Conservation (phyloP, 2,797 vertebrate species). For the Leptatherina wallacei region DNA sequence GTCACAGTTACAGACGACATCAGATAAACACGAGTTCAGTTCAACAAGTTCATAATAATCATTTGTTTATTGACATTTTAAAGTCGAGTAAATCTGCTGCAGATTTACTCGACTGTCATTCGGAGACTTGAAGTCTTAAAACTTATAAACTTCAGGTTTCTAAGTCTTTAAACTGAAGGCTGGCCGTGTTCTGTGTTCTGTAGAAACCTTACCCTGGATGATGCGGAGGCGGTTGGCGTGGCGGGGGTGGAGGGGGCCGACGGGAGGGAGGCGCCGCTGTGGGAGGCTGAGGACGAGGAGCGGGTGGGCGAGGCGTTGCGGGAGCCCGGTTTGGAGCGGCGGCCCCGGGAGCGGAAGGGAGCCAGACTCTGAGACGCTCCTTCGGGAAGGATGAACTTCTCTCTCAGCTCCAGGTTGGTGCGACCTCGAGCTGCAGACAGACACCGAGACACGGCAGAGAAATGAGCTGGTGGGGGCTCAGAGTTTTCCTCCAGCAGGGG, state of each 20-base stretch:
- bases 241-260: constrained; percentile 94
- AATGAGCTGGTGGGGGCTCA: not conserved
- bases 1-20: too few species aligned
- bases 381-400: constrained; percentile 97
- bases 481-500: constrained; percentile 48
- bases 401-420: constrained; percentile 95
- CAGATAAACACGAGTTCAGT: too few species aligned
- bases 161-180: not conserved
- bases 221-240: constrained; percentile 91
- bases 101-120: too few species aligned
- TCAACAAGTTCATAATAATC: too few species aligned
- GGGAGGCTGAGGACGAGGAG: constrained; percentile 95
- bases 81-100: too few species aligned
- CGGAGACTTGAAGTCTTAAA: too few species aligned
- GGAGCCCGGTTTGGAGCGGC: constrained; percentile 95
- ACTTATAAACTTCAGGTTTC: too few species aligned
- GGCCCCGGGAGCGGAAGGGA: constrained; percentile 92
- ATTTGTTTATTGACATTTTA: too few species aligned
- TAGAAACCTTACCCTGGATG: constrained; percentile 86
- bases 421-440: constrained; percentile 89
- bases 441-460: not conserved
- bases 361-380: constrained; percentile 94
- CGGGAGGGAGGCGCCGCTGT: constrained; percentile 94
- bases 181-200: not conserved
- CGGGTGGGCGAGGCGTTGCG: constrained; percentile 94